Conservation (phyloP, 2,797 vertebrate species). For the Syngnathus acus region DNA sequence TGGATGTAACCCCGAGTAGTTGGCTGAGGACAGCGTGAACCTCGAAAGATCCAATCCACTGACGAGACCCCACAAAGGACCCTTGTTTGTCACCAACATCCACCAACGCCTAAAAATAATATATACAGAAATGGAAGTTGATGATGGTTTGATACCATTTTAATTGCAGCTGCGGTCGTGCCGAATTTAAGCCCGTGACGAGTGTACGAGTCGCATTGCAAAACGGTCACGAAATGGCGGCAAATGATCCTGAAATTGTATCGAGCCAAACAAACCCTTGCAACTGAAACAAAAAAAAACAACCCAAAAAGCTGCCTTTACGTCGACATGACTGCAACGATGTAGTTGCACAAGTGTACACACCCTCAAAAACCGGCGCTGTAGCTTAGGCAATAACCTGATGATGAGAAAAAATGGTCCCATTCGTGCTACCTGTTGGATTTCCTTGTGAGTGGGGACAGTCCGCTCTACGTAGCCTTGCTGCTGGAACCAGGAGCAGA, state of each 20-base stretch:
- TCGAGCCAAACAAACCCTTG: too few relatives aligned
- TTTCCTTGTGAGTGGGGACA: slow-evolving; percentile 86
- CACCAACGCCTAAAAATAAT: slow-evolving; percentile 77
- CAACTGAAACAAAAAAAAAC: too few relatives aligned
- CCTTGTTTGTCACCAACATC: slow-evolving; percentile 85
- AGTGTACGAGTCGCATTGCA: background rate
- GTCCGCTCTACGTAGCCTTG: slow-evolving; percentile 79
- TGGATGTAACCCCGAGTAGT: slow-evolving; percentile 84
- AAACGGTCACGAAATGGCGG: too few relatives aligned
- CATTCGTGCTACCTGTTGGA: slow-evolving; percentile 78
- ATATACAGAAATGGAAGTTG: background rate
- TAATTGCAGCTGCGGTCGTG: background rate
- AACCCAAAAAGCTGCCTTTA: too few relatives aligned
- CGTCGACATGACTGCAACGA: too few relatives aligned
- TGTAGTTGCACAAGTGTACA: too few relatives aligned
- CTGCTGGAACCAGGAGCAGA: slow-evolving; percentile 94
- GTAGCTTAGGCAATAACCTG: too few relatives aligned
- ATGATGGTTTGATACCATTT: background rate
- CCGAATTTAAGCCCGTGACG: too few relatives aligned
- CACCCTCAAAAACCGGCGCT: too few relatives aligned
- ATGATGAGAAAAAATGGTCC: background rate
- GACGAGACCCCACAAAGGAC: slow-evolving; percentile 82
- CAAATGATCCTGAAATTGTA: too few relatives aligned
- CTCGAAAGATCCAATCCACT: slow-evolving; percentile 97
- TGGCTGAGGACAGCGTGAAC: slow-evolving; percentile 86